Percentiles rank a stretch among this genome's conserved stretches.
phyloP scores from a whole-genome alignment of 2,888 invertebrate genomes.

The Heliothis peltigera region DNA sequence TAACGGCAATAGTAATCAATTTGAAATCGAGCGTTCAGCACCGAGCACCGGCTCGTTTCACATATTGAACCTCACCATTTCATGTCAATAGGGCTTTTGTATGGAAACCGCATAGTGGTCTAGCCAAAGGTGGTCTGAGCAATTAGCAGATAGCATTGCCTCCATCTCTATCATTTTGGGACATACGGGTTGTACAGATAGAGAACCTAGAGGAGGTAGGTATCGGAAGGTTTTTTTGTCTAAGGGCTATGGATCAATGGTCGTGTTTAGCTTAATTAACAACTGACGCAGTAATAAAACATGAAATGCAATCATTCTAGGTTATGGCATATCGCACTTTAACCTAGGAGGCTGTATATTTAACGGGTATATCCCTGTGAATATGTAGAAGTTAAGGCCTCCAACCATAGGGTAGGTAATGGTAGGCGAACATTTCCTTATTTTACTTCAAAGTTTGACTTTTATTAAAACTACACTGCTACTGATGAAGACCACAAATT shows the following conservation, averaged over 20 bases:
- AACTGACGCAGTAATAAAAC: too few species aligned
- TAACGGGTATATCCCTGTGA: too few species aligned
- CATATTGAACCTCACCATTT: constrained; percentile 73
- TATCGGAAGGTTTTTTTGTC: too few species aligned
- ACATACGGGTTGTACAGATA: constrained; percentile 41
- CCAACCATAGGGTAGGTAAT: too few species aligned
- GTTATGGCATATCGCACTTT: too few species aligned
- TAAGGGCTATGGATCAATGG: neutral
- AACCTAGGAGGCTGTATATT: too few species aligned
- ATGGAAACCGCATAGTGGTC: constrained; percentile 79
- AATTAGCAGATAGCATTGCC: constrained; percentile 82
- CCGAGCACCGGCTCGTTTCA: constrained; percentile 67
- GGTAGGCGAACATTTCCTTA: too few species aligned
- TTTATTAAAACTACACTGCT: too few species aligned
- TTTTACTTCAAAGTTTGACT: too few species aligned
- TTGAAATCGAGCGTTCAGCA: constrained; percentile 65
- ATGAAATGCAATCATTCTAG: too few species aligned
- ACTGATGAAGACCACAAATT: too few species aligned
- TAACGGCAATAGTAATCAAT: constrained; percentile 66
- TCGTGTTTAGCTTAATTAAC: neutral
- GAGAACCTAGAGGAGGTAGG: neutral
- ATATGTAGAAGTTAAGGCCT: too few species aligned
- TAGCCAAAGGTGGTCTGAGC: constrained; percentile 78
- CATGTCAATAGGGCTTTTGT: constrained; percentile 81
- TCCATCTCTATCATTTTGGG: constrained; percentile 61